Evolutionary conservation across 2,113 vertebrate species (phyloP).

Genomic region (Nesospiza acunhae): DNA sequence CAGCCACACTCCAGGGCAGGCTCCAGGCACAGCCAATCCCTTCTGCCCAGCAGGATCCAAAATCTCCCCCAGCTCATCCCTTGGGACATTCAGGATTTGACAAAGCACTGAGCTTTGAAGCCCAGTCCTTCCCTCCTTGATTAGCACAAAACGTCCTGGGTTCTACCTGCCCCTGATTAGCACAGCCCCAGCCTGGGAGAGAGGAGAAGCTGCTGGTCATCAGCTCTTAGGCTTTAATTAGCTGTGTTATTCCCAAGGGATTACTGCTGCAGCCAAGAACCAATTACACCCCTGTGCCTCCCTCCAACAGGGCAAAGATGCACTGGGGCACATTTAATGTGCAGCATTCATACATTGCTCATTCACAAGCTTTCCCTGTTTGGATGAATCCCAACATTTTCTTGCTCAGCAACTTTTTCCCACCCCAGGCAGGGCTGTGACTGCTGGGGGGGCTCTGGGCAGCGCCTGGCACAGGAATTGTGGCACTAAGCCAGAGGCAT

Average conservation of each 20-base stretch:
- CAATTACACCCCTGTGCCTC: constrained; percentile 37
- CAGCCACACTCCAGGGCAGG: background rate
- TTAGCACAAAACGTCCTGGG: background rate
- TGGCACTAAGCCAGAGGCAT: constrained; percentile 1
- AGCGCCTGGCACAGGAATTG: background rate
- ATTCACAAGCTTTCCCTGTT: constrained; percentile 1
- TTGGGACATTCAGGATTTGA: background rate
- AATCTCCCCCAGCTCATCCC: background rate
- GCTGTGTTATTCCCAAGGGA: constrained; percentile 23
- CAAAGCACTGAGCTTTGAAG: background rate
- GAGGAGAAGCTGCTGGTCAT: constrained; percentile 3
- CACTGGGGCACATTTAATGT: background rate
- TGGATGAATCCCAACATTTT: constrained; percentile 33
- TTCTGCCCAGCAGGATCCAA: background rate
- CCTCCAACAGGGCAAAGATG: constrained; percentile 11
- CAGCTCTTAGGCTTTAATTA: constrained; percentile 43
- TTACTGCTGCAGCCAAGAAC: constrained; percentile 40
- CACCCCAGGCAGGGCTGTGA: background rate
- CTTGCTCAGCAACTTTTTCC: constrained; percentile 17
- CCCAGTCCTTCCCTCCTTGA: background rate
- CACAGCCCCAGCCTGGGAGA: background rate
- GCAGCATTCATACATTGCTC: background rate
- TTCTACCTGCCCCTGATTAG: background rate
- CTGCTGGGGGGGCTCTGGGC: background rate
- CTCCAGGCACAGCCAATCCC: background rate